Conservation (phyloP, 2,113 vertebrate species). For the Clinocottus analis region DNA sequence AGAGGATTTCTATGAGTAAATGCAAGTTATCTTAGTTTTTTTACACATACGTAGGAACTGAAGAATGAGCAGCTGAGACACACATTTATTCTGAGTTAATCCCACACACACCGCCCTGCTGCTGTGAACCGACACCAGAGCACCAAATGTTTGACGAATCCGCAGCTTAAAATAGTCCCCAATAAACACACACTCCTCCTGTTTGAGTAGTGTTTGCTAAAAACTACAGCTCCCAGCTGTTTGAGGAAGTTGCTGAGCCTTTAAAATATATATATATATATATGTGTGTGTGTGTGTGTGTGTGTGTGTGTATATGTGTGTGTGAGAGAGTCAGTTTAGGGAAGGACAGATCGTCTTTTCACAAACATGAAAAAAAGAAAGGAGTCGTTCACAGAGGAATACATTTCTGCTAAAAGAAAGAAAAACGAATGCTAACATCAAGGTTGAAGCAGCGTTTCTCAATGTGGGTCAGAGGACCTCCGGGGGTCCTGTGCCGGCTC, state of each 20-base stretch:
- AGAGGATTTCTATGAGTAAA: neutral
- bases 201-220: neutral
- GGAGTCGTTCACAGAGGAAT: neutral
- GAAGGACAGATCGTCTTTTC: neutral
- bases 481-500: slow-evolving; percentile 27
- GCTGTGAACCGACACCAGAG: neutral
- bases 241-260: neutral
- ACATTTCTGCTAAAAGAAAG: neutral
- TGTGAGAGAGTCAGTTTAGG: neutral
- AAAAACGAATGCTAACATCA: neutral
- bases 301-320: too few species aligned
- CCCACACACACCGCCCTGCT: neutral
- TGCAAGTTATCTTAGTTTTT: neutral
- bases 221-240: neutral
- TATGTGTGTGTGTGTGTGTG: too few species aligned
- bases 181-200: neutral
- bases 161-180: neutral
- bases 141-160: neutral
- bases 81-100: neutral
- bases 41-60: neutral
- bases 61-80: neutral
- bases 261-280: neutral
- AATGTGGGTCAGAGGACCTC: slow-evolving; percentile 67
- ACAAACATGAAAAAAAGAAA: neutral
- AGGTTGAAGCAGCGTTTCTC: neutral